Evolutionary conservation across 2,113 vertebrate genomes (phyloP).

Genomic region (Nerophis ophidion): DNA sequence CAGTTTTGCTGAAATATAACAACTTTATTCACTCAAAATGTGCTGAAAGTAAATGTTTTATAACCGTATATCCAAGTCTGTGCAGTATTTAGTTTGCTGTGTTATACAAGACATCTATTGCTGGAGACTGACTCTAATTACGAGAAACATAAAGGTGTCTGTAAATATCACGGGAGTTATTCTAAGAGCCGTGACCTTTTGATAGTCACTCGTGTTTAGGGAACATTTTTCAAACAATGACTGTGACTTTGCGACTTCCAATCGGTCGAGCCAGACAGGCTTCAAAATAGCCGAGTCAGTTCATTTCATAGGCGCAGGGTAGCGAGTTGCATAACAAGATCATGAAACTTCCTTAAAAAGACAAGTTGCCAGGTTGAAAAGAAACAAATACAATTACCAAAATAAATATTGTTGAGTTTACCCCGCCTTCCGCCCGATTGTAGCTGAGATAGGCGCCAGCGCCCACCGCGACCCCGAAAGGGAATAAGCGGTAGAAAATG

Average conservation of each 20-base stretch:
- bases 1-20: too few relatives aligned
- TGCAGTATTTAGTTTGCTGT: too few relatives aligned
- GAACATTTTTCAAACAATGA: slow-evolving; percentile 60
- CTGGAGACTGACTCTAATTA: slow-evolving; percentile 34
- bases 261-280: slow-evolving; percentile 4
- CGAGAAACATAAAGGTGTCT: slow-evolving; percentile 43
- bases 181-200: slow-evolving; percentile 61
- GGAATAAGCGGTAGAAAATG: too few relatives aligned
- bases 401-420: too few relatives aligned
- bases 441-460: too few relatives aligned
- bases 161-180: slow-evolving; percentile 60
- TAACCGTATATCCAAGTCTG: too few relatives aligned
- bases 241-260: slow-evolving; percentile 22
- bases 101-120: slow-evolving; percentile 15
- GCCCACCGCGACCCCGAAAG: too few relatives aligned
- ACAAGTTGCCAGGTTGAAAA: too few relatives aligned
- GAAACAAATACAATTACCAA: too few relatives aligned
- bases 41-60: too few relatives aligned
- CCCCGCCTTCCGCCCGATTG: too few relatives aligned
- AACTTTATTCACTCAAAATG: too few relatives aligned
- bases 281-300: slow-evolving; percentile 18
- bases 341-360: background rate
- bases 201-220: slow-evolving; percentile 40
- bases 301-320: background rate
- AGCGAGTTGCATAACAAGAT: background rate